phyloP scores from a whole-genome alignment of 2,888 invertebrate genomes.

The Napeogenes inachia region DNA sequence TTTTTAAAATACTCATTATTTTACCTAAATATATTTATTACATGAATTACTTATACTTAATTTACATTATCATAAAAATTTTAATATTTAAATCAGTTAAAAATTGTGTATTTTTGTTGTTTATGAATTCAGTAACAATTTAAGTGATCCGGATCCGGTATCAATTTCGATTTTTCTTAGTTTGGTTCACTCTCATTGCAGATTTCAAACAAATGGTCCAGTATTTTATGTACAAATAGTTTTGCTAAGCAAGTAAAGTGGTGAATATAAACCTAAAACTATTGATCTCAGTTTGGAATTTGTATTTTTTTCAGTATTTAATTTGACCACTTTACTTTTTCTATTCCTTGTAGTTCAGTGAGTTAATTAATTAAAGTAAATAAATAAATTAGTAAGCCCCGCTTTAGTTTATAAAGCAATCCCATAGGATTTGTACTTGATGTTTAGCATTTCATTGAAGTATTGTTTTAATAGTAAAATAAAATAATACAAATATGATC shows the following conservation, averaged over 20 bases:
- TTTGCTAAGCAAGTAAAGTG: conserved; percentile 16
- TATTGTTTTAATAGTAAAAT: conserved; percentile 49
- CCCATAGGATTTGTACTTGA: conserved; percentile 51
- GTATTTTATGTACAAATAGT: conserved; percentile 33
- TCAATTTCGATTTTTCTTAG: too few species aligned
- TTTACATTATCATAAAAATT: conserved; percentile 5
- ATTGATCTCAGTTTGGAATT: too few species aligned
- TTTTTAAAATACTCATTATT: conserved; percentile 32
- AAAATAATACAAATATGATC: conserved; percentile 34
- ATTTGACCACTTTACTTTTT: not conserved
- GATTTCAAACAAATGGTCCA: conserved; percentile 20
- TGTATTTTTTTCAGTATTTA: too few species aligned
- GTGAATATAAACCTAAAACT: too few species aligned
- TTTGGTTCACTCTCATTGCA: too few species aligned
- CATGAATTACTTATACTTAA: conserved; percentile 2
- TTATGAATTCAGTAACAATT: too few species aligned
- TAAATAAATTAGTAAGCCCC: conserved; percentile 33
- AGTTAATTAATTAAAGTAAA: conserved; percentile 7
- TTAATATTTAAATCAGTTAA: too few species aligned
- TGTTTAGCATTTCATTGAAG: conserved; percentile 57
- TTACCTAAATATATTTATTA: conserved; percentile 9
- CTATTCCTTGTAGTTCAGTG: not conserved
- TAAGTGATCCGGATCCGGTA: too few species aligned
- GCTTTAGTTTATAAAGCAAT: conserved; percentile 42
- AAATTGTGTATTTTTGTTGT: too few species aligned